Percentiles rank a stretch among this genome's conserved stretches.
phyloP scores from a whole-genome alignment of 2,797 vertebrate genomes.

The Periparus ater region DNA sequence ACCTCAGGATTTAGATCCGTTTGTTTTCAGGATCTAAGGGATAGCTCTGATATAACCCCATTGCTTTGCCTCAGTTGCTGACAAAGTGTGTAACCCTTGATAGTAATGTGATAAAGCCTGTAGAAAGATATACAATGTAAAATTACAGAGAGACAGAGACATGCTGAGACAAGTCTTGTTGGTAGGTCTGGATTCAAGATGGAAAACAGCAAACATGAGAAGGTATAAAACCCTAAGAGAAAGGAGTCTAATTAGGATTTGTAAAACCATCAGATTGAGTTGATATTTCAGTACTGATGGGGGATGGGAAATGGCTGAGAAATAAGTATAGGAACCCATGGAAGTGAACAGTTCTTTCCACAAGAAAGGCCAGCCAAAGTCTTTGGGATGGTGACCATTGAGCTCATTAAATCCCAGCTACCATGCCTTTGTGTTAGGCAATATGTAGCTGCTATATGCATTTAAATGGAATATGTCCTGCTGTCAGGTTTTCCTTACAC shows the following conservation, averaged over 20 bases:
- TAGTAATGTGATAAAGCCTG: background rate
- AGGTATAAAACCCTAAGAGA: background rate
- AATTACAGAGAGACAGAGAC: background rate
- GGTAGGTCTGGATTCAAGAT: background rate
- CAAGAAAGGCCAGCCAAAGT: accelerated
- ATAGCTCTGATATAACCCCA: background rate
- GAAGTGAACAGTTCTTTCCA: background rate
- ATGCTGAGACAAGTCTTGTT: background rate
- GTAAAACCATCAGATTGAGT: background rate
- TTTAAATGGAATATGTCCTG: background rate
- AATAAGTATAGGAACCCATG: background rate
- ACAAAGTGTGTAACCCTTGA: background rate
- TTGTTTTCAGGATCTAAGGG: background rate
- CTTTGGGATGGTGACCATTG: background rate
- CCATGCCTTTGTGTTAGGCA: background rate
- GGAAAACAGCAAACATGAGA: background rate
- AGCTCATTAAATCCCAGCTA: background rate
- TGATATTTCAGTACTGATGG: background rate
- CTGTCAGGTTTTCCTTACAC: background rate
- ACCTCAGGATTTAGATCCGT: background rate
- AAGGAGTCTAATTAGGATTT: background rate
- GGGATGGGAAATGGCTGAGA: background rate
- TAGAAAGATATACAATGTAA: background rate
- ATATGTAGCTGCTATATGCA: background rate
- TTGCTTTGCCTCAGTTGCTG: background rate